phyloP scores from a whole-genome alignment of 2,113 vertebrate genomes.

The Ondatra zibethicus region DNA sequence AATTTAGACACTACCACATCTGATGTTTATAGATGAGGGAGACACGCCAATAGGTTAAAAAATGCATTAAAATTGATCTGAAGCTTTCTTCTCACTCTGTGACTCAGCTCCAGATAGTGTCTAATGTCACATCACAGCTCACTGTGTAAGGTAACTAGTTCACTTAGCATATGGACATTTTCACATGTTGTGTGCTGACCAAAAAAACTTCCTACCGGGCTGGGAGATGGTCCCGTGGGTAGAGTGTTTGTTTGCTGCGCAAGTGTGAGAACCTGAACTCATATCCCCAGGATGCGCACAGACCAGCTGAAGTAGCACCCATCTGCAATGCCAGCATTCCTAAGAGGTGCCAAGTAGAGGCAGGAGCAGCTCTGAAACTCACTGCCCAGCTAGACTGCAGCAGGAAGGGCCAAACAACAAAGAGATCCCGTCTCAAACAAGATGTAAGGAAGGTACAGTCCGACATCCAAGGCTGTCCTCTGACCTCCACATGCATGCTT shows the following conservation, averaged over 20 bases:
- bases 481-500: background rate
- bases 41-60: background rate
- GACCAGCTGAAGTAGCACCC: too few species aligned
- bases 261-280: background rate
- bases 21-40: background rate
- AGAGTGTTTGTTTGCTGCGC: background rate
- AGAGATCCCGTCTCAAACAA: background rate
- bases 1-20: background rate
- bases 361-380: background rate
- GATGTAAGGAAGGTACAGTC: background rate
- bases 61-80: background rate
- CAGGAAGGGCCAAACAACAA: background rate
- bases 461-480: background rate
- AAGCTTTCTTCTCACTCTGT: background rate
- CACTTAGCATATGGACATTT: background rate
- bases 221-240: background rate
- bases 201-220: background rate
- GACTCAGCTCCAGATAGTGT: background rate
- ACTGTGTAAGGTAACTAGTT: background rate
- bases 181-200: background rate
- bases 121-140: background rate
- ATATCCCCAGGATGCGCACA: too few species aligned
- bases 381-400: background rate
- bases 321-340: background rate
- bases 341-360: too few species aligned